These are phyloP conservation scores for Drosophila lini DNA, from an alignment of 1,140 invertebrate genomes.

Conservation along the genomic window DNA sequence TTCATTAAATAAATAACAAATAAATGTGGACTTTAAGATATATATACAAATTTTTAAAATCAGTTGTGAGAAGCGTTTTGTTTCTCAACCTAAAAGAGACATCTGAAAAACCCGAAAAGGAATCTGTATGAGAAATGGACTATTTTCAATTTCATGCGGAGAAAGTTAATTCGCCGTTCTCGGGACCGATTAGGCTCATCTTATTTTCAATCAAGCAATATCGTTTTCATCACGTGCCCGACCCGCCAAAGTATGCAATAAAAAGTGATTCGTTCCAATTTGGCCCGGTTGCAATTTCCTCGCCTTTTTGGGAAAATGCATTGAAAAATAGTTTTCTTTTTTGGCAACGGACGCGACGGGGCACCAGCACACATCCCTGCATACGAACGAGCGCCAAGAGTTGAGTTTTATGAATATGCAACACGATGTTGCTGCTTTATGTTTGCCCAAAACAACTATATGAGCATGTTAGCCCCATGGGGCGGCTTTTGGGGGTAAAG, in stretches of 20 bases:
- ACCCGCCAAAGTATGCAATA: slow-evolving; percentile 29
- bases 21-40: too few species aligned
- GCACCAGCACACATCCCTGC: slow-evolving; percentile 4
- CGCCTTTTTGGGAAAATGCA: slow-evolving; percentile 15
- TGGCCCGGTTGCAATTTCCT: slow-evolving; percentile 11
- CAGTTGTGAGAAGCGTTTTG: too few species aligned
- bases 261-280: slow-evolving; percentile 35
- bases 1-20: too few species aligned
- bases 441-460: slow-evolving; percentile 49
- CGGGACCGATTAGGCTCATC: not conserved
- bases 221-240: not conserved
- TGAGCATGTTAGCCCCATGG: slow-evolving; percentile 47
- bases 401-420: slow-evolving; percentile 72
- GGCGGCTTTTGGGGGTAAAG: not conserved
- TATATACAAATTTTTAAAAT: too few species aligned
- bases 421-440: slow-evolving; percentile 68
- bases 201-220: slow-evolving; percentile 17
- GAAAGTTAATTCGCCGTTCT: too few species aligned
- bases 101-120: too few species aligned
- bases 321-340: slow-evolving; percentile 24
- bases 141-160: too few species aligned
- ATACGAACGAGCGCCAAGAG: slow-evolving; percentile 19
- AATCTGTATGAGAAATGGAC: too few species aligned
- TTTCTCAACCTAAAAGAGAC: too few species aligned
- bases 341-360: slow-evolving; percentile 11